Evolutionary conservation across 2,113 vertebrate species (phyloP).

Genomic region (Syngnathus scovelli): DNA sequence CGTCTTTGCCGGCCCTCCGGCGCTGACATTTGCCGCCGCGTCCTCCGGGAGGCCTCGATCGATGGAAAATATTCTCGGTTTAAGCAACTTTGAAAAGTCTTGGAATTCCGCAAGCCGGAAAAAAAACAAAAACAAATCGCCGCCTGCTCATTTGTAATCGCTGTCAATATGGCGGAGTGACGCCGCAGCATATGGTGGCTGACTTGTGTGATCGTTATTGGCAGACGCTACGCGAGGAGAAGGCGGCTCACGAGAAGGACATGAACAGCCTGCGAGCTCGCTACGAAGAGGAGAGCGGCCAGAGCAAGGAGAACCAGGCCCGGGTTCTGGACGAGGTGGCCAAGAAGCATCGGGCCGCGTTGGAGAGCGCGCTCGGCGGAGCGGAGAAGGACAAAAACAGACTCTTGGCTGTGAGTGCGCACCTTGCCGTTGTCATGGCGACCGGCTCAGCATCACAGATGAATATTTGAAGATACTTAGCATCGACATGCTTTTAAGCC

Average conservation of each 20-base stretch:
- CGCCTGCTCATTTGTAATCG: constrained; percentile 16
- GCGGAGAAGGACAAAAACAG: constrained; percentile 85
- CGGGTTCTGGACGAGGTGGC: constrained; percentile 86
- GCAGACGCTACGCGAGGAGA: constrained; percentile 88
- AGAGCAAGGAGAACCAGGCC: constrained; percentile 86
- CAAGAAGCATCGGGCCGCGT: constrained; percentile 83
- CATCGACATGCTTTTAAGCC: constrained; percentile 23
- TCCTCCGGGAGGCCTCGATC: constrained; percentile 34
- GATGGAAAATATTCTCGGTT: neutral
- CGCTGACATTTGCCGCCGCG: constrained; percentile 56
- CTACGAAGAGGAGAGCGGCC: constrained; percentile 82
- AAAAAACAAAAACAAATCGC: neutral
- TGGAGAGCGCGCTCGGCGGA: constrained; percentile 79
- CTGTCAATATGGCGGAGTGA: constrained; percentile 25
- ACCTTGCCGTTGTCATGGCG: neutral
- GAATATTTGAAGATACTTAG: constrained; percentile 56
- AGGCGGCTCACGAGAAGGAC: constrained; percentile 85
- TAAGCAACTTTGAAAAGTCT: neutral
- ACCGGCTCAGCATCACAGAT: constrained; percentile 11
- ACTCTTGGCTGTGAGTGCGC: constrained; percentile 78
- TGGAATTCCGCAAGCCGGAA: neutral
- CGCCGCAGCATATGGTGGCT: constrained; percentile 18
- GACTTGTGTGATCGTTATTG: neutral
- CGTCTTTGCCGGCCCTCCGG: constrained; percentile 45
- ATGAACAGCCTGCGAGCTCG: constrained; percentile 75